Evolutionary conservation across 2,888 invertebrate genomes (phyloP), one percentile per base, ranked within the genome.

Genomic region (Chaetoderma sp.): DNA sequence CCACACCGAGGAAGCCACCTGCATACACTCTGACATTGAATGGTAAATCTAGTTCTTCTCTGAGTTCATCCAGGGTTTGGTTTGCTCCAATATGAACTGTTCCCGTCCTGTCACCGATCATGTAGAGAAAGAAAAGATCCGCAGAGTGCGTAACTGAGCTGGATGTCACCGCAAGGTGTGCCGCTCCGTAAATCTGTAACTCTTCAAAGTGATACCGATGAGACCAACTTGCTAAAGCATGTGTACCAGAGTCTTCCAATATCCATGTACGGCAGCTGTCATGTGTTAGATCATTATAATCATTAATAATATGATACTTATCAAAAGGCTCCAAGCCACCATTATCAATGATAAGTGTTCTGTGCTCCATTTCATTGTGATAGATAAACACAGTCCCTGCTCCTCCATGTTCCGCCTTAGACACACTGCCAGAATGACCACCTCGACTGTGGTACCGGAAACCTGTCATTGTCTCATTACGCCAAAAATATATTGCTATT

Each of bases 71-170:
- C 72, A 78, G 71, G 0, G 68, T 68, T 47, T 78, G 79, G 33
- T 73, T 71, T 27, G 72, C 61, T 6, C 72, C 76, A 25, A 80
- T 56, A 67, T 80, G 79, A 10, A 80, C 74, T 4, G 79, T 79
- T n/a, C 79, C 80, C 6, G 79, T 69, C 21, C 78, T 57, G 54
- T 80, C 80, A 0, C 80, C 80, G 21, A 80, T 80, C 79, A 80
- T 79, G 66, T 80, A 73, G 6, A 75, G 63, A 71, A 79, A 80
- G 63, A 66, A 77, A 1, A 80, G 30, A 49, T 73, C 68, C 1
- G 75, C 72, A 8, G 57, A 52, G 3, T 66, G 60, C 5, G 68
- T 65, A 27, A 72, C 71, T 13, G 76, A 72, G 32, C 76, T 65
- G 10, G 57, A 73, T 71, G 56, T 67, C 23, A 77, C 61, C 6